Evolutionary conservation across 2,113 vertebrate species (phyloP), one percentile per base, ranked within the genome.

Genomic region (Protobothrops flavoviridis): DNA sequence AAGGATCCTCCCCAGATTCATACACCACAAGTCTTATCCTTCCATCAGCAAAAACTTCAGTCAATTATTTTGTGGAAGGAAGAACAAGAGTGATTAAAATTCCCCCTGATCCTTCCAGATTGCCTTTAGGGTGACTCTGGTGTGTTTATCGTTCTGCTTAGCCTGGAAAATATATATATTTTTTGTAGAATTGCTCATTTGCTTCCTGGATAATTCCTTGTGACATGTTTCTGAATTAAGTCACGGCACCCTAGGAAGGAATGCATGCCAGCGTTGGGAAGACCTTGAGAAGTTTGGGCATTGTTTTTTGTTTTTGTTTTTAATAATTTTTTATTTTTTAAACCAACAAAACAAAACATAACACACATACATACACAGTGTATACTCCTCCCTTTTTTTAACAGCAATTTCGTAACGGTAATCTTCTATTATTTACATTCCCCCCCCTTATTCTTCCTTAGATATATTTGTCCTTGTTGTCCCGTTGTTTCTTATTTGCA

Each of bases 31-130:
- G 29, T 39, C 93, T 95, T 93, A 90, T 59, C 74, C 94, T 94
- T 95, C 97, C 96, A 96, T 96, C 96, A 97, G 96, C 95, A 96
- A 92, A 50, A 97, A 95, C 39, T 88, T 85, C 94, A 50, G 81
- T 94, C 93, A 90, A 92, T 97, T 96, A 97, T 96, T 50, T 97
- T 96, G 57, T 29, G 13, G 33, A 23, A 87, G 43, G 85, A 43
- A 91, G 69, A 15, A 45, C 43, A 52, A 85, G 52, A 95, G 95
- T 94, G 91, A 94, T 97, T 97, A 97, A 97, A 91, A 91, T 33
- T 94, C 93, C 88, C 89, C 92, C 93, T 93, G 92, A 85, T 96
- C 94, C 96, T 95, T 96, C 91, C 94, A 69, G 90, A 85, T 94
- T 86, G 95, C 95, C 95, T 93, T 94, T 95, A 95, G 96, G 91